Evolutionary conservation across 2,888 invertebrate species (phyloP), one percentile per base, ranked within the genome.

Genomic region (Trachelus troglodyta): DNA sequence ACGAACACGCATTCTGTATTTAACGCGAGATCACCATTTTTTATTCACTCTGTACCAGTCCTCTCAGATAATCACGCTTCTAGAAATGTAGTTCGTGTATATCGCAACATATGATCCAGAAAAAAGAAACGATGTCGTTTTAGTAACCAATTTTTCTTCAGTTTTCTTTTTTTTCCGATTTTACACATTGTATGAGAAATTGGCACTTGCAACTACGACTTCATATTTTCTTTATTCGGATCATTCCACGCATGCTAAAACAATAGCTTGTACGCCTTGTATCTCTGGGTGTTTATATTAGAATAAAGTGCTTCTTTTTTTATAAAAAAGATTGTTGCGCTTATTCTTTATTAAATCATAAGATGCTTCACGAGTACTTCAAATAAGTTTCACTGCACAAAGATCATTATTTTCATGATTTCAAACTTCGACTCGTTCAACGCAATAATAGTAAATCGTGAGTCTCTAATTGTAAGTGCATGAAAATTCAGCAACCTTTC

Each of bases 241-340:
- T 56, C 56, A 23, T 23, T 56, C 23, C 23, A 56, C 23, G 23
- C 23, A 23, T 56, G 56, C 23, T 56, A 23, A 56, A 56, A 56
- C 23, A 15, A 6, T 56, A 56, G 56, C 6, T 23, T 56, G 56
- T 56, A 56, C 56, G 23, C 23, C 56, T 56, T 56, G 31, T 75
- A 75, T 69, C 75, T 68, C 15, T n/a, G 71, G 31, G 56, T 76
- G 69, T 76, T 76, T 76, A 34, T 76, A 76, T 69, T 34, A 69
- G 69, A 71, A 76, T 76, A 69, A 76, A 76, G 35, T 69, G 30
- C 68, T 71, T 71, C 71, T 71, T 71, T 31, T 69, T 33, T 71
- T 33, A 71, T 33, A 71, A 71, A 31, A 71, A 71, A 71, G 3
- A 9, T 23, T 56, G 9, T 9, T 56, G 56, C 23, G 23, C 56